Percentiles rank a stretch among this genome's conserved stretches.
Conservation (phyloP, 2,113 vertebrate species). For the Chionis minor region DNA sequence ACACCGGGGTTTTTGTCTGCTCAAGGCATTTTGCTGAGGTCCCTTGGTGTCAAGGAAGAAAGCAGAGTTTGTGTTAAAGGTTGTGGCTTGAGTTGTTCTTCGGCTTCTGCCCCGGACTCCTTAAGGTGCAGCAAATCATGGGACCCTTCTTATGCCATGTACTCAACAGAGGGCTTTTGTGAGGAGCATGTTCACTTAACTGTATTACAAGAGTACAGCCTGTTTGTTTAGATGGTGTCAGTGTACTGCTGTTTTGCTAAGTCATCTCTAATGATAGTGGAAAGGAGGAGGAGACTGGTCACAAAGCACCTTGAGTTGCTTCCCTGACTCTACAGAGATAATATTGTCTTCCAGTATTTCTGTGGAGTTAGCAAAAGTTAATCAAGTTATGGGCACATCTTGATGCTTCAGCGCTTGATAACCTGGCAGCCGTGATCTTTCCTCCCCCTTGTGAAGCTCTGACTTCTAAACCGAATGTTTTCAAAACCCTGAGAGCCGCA, state of each 20-base stretch:
- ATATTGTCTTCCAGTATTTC: not conserved
- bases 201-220: not conserved
- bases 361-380: not conserved
- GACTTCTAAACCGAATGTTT: not conserved
- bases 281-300: not conserved
- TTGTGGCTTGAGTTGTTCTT: not conserved
- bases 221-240: not conserved
- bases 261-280: not conserved
- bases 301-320: not conserved
- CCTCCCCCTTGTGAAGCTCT: not conserved
- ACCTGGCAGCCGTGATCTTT: not conserved
- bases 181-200: not conserved
- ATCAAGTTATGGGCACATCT: not conserved
- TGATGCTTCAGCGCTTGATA: not conserved
- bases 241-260: not conserved
- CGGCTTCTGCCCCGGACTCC: rapidly evolving
- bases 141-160: no score
- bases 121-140: not conserved
- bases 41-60: not conserved
- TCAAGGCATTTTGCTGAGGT: not conserved
- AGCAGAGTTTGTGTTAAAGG: not conserved
- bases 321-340: not conserved
- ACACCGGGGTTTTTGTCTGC: not conserved
- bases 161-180: not conserved
- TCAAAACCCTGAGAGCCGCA: not conserved